Evolutionary conservation across 2,113 vertebrate genomes (phyloP).

Genomic region (Spermophilus dauricus): DNA sequence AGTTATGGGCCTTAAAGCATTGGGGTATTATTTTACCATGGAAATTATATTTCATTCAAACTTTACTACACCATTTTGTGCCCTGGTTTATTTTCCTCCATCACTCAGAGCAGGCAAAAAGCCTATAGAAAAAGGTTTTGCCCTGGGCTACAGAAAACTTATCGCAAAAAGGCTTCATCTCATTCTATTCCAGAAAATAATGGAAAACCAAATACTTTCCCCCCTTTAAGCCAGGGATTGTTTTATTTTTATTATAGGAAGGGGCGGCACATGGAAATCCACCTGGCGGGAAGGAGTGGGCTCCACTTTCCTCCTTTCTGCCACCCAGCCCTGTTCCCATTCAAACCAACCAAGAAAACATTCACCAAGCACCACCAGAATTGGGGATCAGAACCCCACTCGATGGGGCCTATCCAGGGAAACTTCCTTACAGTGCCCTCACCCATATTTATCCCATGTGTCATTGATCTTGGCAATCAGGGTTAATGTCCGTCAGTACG

Average conservation of each 20-base stretch:
- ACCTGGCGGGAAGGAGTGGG: not conserved
- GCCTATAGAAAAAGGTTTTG: slow-evolving; percentile 9
- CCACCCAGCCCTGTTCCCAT: not conserved
- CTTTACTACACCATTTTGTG: slow-evolving; percentile 43
- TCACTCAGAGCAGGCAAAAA: slow-evolving; percentile 43
- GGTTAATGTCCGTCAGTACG: not conserved
- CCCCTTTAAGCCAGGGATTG: slow-evolving; percentile 23
- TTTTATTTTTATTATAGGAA: slow-evolving; percentile 58
- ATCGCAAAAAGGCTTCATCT: slow-evolving; percentile 49
- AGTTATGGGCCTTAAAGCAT: not conserved
- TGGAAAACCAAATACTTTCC: not conserved
- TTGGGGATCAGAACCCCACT: not conserved
- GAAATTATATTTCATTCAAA: slow-evolving; percentile 43
- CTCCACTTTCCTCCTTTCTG: not conserved
- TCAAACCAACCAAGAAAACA: not conserved
- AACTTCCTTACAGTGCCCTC: not conserved
- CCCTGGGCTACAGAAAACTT: slow-evolving; percentile 37
- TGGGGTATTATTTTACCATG: slow-evolving; percentile 33
- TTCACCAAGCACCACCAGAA: not conserved
- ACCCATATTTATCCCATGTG: not conserved
- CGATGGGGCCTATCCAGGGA: not conserved
- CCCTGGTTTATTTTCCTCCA: slow-evolving; percentile 34
- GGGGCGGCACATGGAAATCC: not conserved
- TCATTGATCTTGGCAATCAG: not conserved
- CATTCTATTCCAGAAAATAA: slow-evolving; percentile 59